Evolutionary conservation across 2,888 invertebrate genomes (phyloP).

Genomic region (Coenonympha arcania): DNA sequence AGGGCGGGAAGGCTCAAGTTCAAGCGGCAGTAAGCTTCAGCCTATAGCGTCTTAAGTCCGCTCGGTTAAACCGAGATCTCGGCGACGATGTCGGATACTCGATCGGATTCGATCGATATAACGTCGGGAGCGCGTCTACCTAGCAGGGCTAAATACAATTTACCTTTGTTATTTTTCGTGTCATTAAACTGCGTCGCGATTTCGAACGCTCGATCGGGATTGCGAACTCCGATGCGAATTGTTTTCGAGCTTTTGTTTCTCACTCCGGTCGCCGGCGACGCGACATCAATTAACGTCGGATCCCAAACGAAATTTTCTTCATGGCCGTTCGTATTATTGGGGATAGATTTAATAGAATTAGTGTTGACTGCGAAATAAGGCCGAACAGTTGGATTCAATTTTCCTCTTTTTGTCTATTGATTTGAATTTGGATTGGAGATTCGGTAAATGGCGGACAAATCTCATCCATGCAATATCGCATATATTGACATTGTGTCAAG

Average conservation of each 20-base stretch:
- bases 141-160: conserved; percentile 71
- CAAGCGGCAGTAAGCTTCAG: conserved; percentile 43
- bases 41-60: conserved; percentile 54
- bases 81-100: conserved; percentile 51
- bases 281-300: conserved; percentile 73
- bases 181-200: conserved; percentile 75
- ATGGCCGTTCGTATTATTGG: conserved; percentile 53
- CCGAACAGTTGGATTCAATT: conserved; percentile 8
- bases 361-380: conserved; percentile 1
- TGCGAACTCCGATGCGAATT: conserved; percentile 72
- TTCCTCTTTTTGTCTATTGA: background rate
- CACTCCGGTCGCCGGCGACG: conserved; percentile 63
- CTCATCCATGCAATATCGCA: conserved; percentile 42
- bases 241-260: conserved; percentile 73
- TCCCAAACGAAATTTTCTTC: conserved; percentile 64
- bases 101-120: conserved; percentile 57
- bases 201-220: conserved; percentile 70
- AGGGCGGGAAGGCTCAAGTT: conserved; percentile 38
- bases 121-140: conserved; percentile 57
- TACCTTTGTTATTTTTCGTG: conserved; percentile 76
- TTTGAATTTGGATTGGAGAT: conserved; percentile 1
- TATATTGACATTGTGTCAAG: conserved; percentile 52
- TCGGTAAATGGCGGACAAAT: conserved; percentile 6
- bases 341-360: conserved; percentile 53
- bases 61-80: conserved; percentile 57